Conservation (phyloP, 2,113 vertebrate species). For the Oncorhynchus gorbuscha region DNA sequence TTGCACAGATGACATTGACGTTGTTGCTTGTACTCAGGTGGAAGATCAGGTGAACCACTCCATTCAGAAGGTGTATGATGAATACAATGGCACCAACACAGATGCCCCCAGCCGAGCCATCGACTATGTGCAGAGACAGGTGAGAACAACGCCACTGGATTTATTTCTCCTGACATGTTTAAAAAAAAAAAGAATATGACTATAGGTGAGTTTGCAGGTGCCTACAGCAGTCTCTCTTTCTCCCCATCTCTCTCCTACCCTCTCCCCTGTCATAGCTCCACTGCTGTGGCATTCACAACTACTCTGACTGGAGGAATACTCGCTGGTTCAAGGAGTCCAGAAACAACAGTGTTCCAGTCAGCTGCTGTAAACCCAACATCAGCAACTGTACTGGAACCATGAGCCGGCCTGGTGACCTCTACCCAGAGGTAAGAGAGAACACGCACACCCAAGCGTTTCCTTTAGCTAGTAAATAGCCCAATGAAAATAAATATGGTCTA, state of each 20-base stretch:
- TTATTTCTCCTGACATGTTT: no score
- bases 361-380: slow-evolving; percentile 87
- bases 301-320: slow-evolving; percentile 92
- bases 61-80: slow-evolving; percentile 90
- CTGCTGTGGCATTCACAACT: slow-evolving; percentile 95
- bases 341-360: slow-evolving; percentile 94
- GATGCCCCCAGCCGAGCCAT: slow-evolving; percentile 96
- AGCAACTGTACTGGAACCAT: slow-evolving; percentile 90
- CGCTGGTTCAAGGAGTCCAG: slow-evolving; percentile 91
- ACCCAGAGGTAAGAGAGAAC: slow-evolving; percentile 80
- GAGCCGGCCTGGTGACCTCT: slow-evolving; percentile 83
- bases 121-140: slow-evolving; percentile 97
- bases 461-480: no score
- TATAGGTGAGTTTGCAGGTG: no score
- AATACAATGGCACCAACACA: slow-evolving; percentile 90
- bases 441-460: background rate
- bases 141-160: slow-evolving; percentile 60
- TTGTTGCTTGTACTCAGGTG: slow-evolving; percentile 74
- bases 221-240: background rate
- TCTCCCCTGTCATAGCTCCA: slow-evolving; percentile 73
- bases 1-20: background rate
- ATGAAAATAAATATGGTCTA: no score
- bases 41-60: slow-evolving; percentile 92
- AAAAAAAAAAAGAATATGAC: no score
- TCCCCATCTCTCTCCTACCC: background rate